Evolutionary conservation across 2,888 invertebrate genomes (phyloP), one percentile per base, ranked within the genome.

Genomic region (Aplocera efformata): DNA sequence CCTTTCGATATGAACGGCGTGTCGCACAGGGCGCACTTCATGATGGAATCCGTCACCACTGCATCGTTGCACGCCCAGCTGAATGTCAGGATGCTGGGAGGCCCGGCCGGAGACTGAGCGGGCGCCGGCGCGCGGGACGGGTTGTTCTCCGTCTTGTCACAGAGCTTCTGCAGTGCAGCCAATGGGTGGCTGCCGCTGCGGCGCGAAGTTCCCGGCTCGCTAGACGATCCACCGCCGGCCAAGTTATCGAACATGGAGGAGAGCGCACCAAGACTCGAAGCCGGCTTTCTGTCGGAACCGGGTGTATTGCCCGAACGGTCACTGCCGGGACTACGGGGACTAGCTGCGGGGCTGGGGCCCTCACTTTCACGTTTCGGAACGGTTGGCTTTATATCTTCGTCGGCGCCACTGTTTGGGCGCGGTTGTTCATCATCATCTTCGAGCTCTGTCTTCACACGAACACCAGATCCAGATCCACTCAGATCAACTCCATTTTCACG

Each of bases 1-100:
- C 98, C 98, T 83, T 98, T 98, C 25, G 98, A 98, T 58, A 97
- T 96, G 78, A 98, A 98, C 13, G 97, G 96, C 11, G 97, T 97
- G 81, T 97, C 97, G 89, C 97, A 97, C 69, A 96, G 94, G 37
- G 97, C 96, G 82, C 97, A 97, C 80, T 97, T 97, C 92, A 97
- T 96, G 47, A 96, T 94, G 17, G 96, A 94, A 67, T 96, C 96
- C 0, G 95, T 95, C 67, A 96, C 93, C 2, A 96, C 94, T 4
- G 96, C 96, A 73, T 97, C 96, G 73, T 96, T 97, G 81, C 97
- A 97, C 32, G 97, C 97, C 97, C 96, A 96, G 74, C 96, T 96
- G 76, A 96, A 97, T 2, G 97, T 96, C 24, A 97, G 83, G 57
- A 97, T 95, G 41, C 95, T 94, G 7, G 95, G 95, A 0, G 95